phyloP scores from a whole-genome alignment of 2,113 vertebrate genomes.

The Leptobrachium leishanense region DNA sequence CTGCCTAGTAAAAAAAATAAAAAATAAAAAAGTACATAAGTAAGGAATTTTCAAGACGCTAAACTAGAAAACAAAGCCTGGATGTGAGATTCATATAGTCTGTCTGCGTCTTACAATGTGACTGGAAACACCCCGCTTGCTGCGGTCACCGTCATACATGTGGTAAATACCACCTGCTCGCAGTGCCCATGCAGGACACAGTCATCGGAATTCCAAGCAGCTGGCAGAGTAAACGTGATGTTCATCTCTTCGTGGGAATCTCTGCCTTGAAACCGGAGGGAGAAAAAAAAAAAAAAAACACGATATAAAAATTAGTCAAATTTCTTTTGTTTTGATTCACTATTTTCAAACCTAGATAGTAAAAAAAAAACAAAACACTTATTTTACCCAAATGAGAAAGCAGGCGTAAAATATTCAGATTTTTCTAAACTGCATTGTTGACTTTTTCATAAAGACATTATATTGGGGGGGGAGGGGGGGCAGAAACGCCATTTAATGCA shows the following conservation, averaged over 20 bases:
- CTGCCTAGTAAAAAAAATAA: conserved; percentile 72
- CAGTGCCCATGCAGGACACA: conserved; percentile 92
- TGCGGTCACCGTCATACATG: conserved; percentile 93
- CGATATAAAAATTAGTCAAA: not conserved
- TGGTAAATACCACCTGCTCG: conserved; percentile 92
- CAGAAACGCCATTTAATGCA: too few relatives aligned
- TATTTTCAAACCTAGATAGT: too few relatives aligned
- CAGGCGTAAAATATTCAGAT: too few relatives aligned
- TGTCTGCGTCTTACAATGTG: conserved; percentile 81
- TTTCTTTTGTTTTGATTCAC: too few relatives aligned
- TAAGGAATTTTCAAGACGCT: too few relatives aligned
- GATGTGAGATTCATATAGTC: not conserved
- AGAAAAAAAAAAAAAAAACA: conserved; percentile 41
- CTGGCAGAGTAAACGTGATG: conserved; percentile 90
- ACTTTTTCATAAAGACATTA: too few relatives aligned
- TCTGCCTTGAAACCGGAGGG: conserved; percentile 70
- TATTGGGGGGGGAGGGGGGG: too few relatives aligned
- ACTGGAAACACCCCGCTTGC: conserved; percentile 86
- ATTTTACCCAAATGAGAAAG: too few relatives aligned
- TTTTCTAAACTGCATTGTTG: too few relatives aligned
- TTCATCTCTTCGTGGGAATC: conserved; percentile 95
- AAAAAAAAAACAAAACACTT: too few relatives aligned
- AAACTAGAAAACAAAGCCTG: too few relatives aligned
- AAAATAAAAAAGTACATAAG: conserved; percentile 24
- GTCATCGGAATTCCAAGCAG: conserved; percentile 92